A percentile compares a stretch with the other conserved stretches of the same genome.
phyloP scores from a whole-genome alignment of 2,797 vertebrate species.

The Zenarchopterus dispar region DNA sequence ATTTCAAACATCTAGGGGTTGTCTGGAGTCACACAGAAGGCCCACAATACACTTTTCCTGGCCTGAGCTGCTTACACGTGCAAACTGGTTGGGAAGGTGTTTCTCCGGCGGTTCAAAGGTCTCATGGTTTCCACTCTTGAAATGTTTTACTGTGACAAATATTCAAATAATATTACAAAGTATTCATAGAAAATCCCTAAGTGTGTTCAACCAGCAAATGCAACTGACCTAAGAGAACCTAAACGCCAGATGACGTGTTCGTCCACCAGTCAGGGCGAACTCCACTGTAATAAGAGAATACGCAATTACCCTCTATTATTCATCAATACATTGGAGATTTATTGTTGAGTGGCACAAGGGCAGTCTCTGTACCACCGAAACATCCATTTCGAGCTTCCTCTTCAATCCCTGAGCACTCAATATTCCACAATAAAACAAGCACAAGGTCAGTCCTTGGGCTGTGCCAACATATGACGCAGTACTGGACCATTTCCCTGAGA shows the following conservation, averaged over 20 bases:
- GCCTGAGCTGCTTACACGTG: slow-evolving; percentile 35
- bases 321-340: slow-evolving; percentile 49
- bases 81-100: slow-evolving; percentile 26
- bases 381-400: slow-evolving; percentile 57
- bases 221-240: slow-evolving; percentile 19
- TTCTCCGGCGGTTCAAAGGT: slow-evolving; percentile 15
- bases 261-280: slow-evolving; percentile 32
- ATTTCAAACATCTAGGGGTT: slow-evolving; percentile 81
- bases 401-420: slow-evolving; percentile 54
- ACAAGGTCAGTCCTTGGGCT: slow-evolving; percentile 67
- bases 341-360: slow-evolving; percentile 54
- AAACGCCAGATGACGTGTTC: slow-evolving; percentile 3
- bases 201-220: slow-evolving; percentile 3
- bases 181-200: background rate
- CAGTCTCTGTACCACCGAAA: slow-evolving; percentile 40
- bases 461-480: slow-evolving; percentile 46
- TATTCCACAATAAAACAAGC: slow-evolving; percentile 63
- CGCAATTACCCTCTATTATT: slow-evolving; percentile 53
- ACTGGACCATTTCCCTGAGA: slow-evolving; percentile 41
- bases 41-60: slow-evolving; percentile 66
- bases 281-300: slow-evolving; percentile 48
- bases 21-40: slow-evolving; percentile 77
- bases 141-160: slow-evolving; percentile 18
- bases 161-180: background rate
- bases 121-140: slow-evolving; percentile 18